Evolutionary conservation across 1,140 invertebrate genomes (phyloP).

Genomic region (Pantala flavescens): DNA sequence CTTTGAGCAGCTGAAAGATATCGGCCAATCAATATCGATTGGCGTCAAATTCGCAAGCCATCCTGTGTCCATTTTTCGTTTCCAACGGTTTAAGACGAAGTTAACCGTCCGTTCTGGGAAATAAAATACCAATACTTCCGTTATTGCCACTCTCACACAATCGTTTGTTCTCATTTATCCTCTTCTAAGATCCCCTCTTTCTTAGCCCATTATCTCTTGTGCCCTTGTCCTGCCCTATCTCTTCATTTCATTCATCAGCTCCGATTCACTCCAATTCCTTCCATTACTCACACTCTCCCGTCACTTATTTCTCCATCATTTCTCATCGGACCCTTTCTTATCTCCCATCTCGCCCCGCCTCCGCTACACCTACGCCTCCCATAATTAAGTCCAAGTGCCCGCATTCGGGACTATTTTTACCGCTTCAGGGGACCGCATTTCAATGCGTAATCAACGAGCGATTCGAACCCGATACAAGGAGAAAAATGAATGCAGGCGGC

Average conservation of each 20-base stretch:
- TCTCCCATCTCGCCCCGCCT: neutral
- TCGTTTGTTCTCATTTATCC: neutral
- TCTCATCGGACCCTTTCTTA: neutral
- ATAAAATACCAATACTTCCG: too few species aligned
- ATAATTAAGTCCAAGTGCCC: neutral
- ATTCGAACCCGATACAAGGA: neutral
- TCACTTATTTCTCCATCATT: neutral
- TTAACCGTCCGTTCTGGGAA: too few species aligned
- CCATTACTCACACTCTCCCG: neutral
- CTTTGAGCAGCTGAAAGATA: too few species aligned
- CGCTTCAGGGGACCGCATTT: neutral
- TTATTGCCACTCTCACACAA: too few species aligned
- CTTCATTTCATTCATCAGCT: conserved; percentile 9
- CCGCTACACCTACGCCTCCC: neutral
- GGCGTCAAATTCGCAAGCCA: too few species aligned
- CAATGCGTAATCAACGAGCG: neutral
- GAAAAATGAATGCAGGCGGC: neutral
- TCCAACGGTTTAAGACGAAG: too few species aligned
- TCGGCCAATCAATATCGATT: too few species aligned
- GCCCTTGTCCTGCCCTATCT: neutral
- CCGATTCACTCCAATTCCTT: neutral
- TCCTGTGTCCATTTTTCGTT: too few species aligned
- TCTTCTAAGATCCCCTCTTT: neutral
- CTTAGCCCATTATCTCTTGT: neutral
- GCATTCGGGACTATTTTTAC: too few species aligned